Conservation (phyloP, 2,113 vertebrate species). For the Pitta sordida region DNA sequence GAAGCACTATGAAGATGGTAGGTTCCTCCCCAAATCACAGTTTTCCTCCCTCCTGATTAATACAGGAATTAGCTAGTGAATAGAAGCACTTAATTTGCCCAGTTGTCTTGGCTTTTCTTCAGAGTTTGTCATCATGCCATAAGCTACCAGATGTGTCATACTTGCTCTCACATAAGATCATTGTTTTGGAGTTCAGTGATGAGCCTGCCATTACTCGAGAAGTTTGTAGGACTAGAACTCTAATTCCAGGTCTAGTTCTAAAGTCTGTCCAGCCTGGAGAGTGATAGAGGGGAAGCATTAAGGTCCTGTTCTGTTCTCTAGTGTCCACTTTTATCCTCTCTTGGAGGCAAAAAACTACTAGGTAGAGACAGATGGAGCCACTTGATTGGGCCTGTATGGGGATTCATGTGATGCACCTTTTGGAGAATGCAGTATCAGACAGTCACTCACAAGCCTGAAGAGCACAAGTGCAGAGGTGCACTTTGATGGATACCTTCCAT, state of each 20-base stretch:
- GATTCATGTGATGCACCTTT: neutral
- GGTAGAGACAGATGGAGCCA: neutral
- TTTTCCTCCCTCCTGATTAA: neutral
- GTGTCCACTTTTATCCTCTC: neutral
- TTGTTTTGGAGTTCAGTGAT: neutral
- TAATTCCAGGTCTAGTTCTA: neutral
- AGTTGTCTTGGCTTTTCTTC: neutral
- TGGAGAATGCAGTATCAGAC: neutral
- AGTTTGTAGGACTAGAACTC: neutral
- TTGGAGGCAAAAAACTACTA: neutral
- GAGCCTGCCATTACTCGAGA: neutral
- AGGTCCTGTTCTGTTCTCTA: neutral
- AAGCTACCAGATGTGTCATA: neutral
- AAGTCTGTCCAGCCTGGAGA: neutral
- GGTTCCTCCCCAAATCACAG: neutral
- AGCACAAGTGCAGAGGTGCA: neutral
- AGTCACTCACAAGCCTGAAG: neutral
- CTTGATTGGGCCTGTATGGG: neutral
- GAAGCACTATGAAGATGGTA: conserved; percentile 86
- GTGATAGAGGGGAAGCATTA: neutral
- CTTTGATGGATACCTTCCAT: neutral
- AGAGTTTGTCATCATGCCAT: neutral
- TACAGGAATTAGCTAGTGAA: neutral
- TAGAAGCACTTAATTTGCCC: neutral
- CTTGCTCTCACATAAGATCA: neutral